Evolutionary conservation across 2,888 invertebrate species (phyloP).

Genomic region (Chymomyza caudatula): DNA sequence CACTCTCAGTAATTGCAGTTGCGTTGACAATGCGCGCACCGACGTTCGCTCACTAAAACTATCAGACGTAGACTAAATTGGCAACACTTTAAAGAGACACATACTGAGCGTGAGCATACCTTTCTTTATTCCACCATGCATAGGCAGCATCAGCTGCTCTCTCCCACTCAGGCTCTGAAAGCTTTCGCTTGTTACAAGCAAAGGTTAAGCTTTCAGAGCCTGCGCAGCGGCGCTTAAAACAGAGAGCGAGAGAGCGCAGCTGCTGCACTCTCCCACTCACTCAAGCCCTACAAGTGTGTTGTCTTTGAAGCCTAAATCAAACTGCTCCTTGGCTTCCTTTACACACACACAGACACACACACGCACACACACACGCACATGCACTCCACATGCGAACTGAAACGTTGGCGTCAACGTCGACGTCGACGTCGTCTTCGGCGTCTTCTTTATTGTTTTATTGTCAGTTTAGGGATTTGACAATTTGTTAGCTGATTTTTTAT

Average conservation of each 20-base stretch:
- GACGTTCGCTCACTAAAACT: no score
- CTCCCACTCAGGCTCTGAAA: neutral
- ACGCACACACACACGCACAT: neutral
- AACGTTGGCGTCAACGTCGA: neutral
- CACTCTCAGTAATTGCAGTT: no score
- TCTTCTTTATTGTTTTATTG: constrained; percentile 73
- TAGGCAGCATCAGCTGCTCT: constrained; percentile 49
- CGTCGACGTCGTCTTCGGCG: constrained; percentile 22
- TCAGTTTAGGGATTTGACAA: constrained; percentile 73
- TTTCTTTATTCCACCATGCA: no score
- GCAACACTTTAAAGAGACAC: no score
- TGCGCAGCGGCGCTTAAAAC: no score
- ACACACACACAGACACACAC: neutral
- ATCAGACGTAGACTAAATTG: no score
- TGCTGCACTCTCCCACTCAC: neutral
- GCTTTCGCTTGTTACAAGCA: neutral
- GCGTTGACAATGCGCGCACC: no score
- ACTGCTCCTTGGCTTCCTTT: constrained; percentile 7
- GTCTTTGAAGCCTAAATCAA: constrained; percentile 8
- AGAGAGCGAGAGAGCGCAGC: no score
- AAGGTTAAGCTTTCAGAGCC: no score
- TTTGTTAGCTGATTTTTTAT: constrained; percentile 73
- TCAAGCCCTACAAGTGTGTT: neutral
- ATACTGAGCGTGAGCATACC: no score
- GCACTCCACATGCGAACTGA: neutral